Base-by-base conservation (phyloP, 2,113 vertebrate species). In the Vicugna pacos region DNA sequence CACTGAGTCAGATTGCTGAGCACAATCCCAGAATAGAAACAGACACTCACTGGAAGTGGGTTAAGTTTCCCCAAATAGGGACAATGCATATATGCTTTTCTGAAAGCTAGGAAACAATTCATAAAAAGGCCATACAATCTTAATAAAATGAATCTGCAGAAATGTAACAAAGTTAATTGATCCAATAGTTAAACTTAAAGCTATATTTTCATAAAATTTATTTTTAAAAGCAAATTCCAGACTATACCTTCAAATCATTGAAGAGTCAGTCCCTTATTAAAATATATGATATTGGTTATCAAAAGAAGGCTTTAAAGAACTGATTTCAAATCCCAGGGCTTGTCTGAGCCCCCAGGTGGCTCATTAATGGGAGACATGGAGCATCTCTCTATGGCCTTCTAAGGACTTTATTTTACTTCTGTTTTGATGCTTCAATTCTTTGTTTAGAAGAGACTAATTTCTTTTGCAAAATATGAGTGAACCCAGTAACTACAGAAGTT, bases 141-240 rank as follows among this genome's bases (percentile, higher is more conserved):
- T 76, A 89, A 56, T 42, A 95, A 96, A 72, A 15, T 54, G 35
- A 77, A 85, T 56, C 16, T 85, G 32, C 24, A 72, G 10, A 95
- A 85, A 52, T 77, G 60, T 56, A 77, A 92, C 32, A 32, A 89
- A 32, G 46, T 92, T 91, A 50, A 76, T 64, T 84, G 42, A 81
- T 32, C 22, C 10, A 95, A 84, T 15, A 95, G n/a, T 82, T 91
- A 86, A 70, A 82, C 20, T 82, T 75, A n/a, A 77, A 94, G 13
- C 1, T 20, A 93, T 56, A 83, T 60, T 91, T 94, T 60, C 15
- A 32, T 92, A 73, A 72, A 73, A 73, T 32, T 85, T 76, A 85
- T 64, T 87, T 88, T 72, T 67, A 80, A 94, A 95, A 56, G 54
- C 15, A 93, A 91, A 73, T 42, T 69, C 50, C 11, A 90, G 26